Evolutionary conservation across 2,888 invertebrate genomes (phyloP).

Genomic region (Hymenopus coronatus): DNA sequence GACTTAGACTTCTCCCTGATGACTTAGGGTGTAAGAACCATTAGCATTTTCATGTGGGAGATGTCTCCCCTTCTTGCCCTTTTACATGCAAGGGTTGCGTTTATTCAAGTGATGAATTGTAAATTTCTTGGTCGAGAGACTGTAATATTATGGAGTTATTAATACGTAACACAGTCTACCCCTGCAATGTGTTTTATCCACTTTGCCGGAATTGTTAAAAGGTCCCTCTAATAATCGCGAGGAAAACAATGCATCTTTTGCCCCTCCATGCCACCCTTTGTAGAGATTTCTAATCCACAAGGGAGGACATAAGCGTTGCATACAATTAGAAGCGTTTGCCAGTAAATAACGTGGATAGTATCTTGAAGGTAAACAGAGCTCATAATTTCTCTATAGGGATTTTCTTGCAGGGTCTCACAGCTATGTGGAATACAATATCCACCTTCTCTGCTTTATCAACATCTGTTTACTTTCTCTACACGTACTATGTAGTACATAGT

Average conservation of each 20-base stretch:
- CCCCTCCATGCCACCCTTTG: not conserved
- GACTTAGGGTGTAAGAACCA: not conserved
- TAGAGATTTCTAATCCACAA: not conserved
- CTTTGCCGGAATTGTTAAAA: not conserved
- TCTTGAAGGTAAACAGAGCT: not conserved
- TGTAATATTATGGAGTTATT: not conserved
- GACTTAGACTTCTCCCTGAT: not conserved
- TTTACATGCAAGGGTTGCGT: not conserved
- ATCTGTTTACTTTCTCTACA: no score
- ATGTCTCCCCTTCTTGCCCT: not conserved
- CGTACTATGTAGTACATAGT: no score
- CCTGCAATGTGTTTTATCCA: not conserved
- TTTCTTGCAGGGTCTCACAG: not conserved
- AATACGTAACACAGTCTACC: not conserved
- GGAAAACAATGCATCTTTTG: not conserved
- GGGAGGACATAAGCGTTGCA: not conserved
- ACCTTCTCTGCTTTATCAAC: no score
- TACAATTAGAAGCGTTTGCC: not conserved
- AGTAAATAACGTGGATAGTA: not conserved
- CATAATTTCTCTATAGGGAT: not conserved
- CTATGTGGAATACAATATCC: no score
- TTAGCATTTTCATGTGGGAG: not conserved
- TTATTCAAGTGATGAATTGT: constrained; percentile 8
- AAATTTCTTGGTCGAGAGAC: not conserved
- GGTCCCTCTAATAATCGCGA: not conserved